phyloP scores from a whole-genome alignment of 2,797 vertebrate genomes.

The Uromys caudimaculatus region DNA sequence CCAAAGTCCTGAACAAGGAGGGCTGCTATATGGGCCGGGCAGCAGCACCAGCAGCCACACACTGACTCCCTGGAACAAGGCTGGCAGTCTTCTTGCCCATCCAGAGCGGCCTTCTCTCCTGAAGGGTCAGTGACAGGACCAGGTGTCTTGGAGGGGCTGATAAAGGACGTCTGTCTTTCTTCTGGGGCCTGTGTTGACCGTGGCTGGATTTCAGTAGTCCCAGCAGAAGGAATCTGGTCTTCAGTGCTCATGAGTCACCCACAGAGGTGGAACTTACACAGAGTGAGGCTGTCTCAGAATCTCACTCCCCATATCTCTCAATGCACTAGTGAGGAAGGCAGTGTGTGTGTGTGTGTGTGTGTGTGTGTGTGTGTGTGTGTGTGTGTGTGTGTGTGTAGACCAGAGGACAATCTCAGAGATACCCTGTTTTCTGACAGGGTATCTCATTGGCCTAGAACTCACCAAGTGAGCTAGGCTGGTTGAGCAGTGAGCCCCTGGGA shows the following conservation, averaged over 20 bases:
- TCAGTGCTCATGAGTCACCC: neutral
- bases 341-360: neutral
- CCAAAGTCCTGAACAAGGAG: neutral
- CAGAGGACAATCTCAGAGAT: neutral
- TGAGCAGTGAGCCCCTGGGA: neutral
- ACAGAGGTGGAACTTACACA: neutral
- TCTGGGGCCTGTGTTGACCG: neutral
- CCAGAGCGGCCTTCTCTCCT: neutral
- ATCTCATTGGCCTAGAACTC: neutral
- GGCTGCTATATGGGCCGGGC: neutral
- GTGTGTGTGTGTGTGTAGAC: neutral
- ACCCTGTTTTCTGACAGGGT: neutral
- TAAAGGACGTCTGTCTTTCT: slow-evolving; percentile 16
- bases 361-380: neutral
- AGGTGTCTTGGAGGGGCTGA: neutral
- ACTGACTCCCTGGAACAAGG: neutral
- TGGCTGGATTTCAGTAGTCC: neutral
- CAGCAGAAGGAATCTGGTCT: neutral
- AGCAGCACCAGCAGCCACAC: rapidly evolving
- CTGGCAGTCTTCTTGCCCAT: neutral
- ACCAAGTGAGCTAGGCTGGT: neutral
- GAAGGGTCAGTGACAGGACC: neutral
- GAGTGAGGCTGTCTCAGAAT: neutral
- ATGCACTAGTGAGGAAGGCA: neutral
- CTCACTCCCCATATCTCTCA: neutral